Base-by-base conservation (phyloP, 2,113 vertebrate species). In the Oreochromis aureus region DNA sequence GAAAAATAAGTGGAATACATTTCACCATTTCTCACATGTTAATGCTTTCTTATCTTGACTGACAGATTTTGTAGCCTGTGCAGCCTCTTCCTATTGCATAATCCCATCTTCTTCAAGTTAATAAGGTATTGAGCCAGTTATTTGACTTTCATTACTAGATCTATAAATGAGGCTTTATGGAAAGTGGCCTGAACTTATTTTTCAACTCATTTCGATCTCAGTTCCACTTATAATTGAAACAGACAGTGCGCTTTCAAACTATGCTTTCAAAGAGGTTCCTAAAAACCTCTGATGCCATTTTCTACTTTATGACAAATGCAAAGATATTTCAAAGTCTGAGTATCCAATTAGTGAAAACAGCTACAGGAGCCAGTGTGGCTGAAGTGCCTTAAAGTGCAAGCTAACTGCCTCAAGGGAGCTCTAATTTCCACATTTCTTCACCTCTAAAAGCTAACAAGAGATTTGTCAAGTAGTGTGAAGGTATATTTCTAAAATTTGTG, bases 301-400 rank as follows among this genome's bases (percentile, higher is more conserved):
- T 58, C 9, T 44, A 56, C 54, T 89, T 66, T 34, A 36, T 84
- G 24, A 89, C 56, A 92, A 90, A 89, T 76, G 76, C 46, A 56
- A 69, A 85, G 80, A 61, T 78, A 82, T 63, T 9, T 85, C 41
- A 2, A 4, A 69, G 24, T 86, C 51, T 80, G 53, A 87, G 66
- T 9, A 54, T 85, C 85, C 89, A 94, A 93, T 94, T 93, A 90
- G 82, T 71, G 54, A 73, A 86, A 89, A 84, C 22, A 80, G 39
- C 55, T 59, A 79, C 81, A 41, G 58, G 79, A 88, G 90, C 92
- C 41, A 32, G 66, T 2, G 81, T n/a, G n/a, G 76, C 54, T 87
- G 80, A 86, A 34, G 61, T 71, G 82, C 22, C 66, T 58, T 2
- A 19, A 83, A 88, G 56, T 85, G 66, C 30, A 61, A 91, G 44